These are phyloP conservation scores for Acholoe squamosa DNA, from an alignment of 2,888 invertebrate species.

Conservation along the genomic window DNA sequence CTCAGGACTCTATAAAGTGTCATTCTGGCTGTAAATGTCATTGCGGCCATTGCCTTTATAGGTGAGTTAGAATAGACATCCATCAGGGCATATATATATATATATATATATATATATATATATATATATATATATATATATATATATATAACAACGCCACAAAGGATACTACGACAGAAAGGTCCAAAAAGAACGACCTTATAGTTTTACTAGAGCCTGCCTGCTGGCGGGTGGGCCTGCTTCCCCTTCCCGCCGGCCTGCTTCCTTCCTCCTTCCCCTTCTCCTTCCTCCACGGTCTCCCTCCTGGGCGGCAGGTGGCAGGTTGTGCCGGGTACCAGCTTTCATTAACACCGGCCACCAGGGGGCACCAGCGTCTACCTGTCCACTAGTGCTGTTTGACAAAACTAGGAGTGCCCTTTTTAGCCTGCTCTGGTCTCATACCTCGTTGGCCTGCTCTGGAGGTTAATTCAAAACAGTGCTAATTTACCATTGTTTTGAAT, in stretches of 20 bases:
- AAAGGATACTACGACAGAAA: background rate
- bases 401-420: background rate
- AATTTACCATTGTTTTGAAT: too few species aligned
- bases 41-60: too few species aligned
- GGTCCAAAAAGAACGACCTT: background rate
- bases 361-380: background rate
- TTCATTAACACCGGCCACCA: conserved; percentile 18
- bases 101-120: too few species aligned
- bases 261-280: background rate
- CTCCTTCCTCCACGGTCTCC: background rate
- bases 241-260: background rate
- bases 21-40: too few species aligned
- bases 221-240: background rate
- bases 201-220: background rate
- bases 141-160: background rate
- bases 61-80: too few species aligned
- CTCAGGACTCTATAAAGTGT: too few species aligned
- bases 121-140: too few species aligned
- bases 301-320: conserved; percentile 14
- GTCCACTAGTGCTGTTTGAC: background rate
- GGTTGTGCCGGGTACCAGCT: background rate
- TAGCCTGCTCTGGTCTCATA: too few species aligned
- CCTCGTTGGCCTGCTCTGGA: too few species aligned
- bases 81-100: too few species aligned
- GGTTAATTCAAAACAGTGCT: too few species aligned